Base-by-base conservation (phyloP, 2,888 invertebrate species). In the Drosophila limbata region DNA sequence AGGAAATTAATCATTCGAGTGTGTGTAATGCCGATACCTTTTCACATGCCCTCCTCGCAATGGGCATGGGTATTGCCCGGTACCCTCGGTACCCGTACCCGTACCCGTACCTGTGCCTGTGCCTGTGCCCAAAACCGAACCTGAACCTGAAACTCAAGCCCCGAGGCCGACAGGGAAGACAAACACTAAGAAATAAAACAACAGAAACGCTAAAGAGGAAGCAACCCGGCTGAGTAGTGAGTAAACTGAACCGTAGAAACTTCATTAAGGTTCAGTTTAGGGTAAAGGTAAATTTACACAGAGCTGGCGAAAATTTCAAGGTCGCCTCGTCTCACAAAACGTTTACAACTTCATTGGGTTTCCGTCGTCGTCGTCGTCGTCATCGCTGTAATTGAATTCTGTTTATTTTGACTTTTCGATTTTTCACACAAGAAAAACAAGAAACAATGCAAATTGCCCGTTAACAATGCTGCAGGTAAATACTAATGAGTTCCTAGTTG, bases 381-480 rank as follows among this genome's bases (percentile, higher is more conserved):
- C 17, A 9, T 11, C 42, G 19, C 13, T 69, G 89, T 73, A 83
- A 83, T 86, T 80, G 70, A 73, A 89, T 87, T 84, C 76, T 50
- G 66, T 84, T 84, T 89, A 84, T 81, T 87, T 89, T 84, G 84
- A 89, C 89, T 84, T 84, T 87, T 84, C 73, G 89, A 89, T 84
- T 84, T 81, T 79, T 89, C 89, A 71, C 84, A 87, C 82, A 75
- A 21, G 31, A 25, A 15, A 17, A 11, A 40, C 15, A 15, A 17
- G 15, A 40, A 33, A 73, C 78, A 72, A 73, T 87, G 75, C 78
- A 80, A 76, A 79, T 75, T 69, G 64, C 1, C 77, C 69, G 72
- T 55, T 67, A 67, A 37, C 33, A 40, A 45, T 17, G 40, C 59
- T 52, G 61, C 66, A 69, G 75, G 67, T 59, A 39, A 75, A 87